A percentile compares a stretch with the other conserved stretches of the same genome.
Evolutionary conservation across 2,888 invertebrate genomes (phyloP).

Genomic region (Liopterus haemorrhoidalis): DNA sequence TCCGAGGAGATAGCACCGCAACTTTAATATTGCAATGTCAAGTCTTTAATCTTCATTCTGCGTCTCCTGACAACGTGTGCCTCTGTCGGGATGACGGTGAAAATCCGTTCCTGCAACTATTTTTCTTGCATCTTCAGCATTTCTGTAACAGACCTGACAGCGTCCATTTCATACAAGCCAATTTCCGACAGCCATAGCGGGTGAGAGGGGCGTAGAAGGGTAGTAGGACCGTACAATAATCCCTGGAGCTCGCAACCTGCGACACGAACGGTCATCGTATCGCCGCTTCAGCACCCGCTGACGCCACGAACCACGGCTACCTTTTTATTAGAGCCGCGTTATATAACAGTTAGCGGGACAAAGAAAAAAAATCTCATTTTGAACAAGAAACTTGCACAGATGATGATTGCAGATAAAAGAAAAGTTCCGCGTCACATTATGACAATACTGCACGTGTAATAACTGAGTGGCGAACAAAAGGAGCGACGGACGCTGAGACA

Average conservation of each 20-base stretch:
- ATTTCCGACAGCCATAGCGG: slow-evolving; percentile 19
- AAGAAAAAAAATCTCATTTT: slow-evolving; percentile 44
- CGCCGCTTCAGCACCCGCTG: slow-evolving; percentile 24
- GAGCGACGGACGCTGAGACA: too few species aligned
- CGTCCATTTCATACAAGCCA: slow-evolving; percentile 15
- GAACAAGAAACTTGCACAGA: slow-evolving; percentile 35
- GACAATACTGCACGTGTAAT: slow-evolving; percentile 41
- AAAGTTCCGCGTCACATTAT: slow-evolving; percentile 42
- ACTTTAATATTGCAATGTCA: too few species aligned
- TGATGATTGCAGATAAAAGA: slow-evolving; percentile 43
- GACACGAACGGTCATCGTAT: too few species aligned
- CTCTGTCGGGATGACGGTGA: slow-evolving; percentile 19
- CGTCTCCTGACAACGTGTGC: too few species aligned
- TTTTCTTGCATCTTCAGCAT: slow-evolving; percentile 18
- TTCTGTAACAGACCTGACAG: slow-evolving; percentile 7
- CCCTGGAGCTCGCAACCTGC: too few species aligned
- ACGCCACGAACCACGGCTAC: slow-evolving; percentile 21
- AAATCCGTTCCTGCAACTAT: slow-evolving; percentile 17
- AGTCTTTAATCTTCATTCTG: slow-evolving; percentile 20
- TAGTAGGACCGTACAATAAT: too few species aligned
- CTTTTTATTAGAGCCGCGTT: slow-evolving; percentile 32
- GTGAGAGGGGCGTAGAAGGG: too few species aligned
- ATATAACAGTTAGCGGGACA: slow-evolving; percentile 43
- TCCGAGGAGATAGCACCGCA: too few species aligned
- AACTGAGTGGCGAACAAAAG: slow-evolving; percentile 32